A percentile compares a stretch with the other conserved stretches of the same genome.
Evolutionary conservation across 1,140 invertebrate species (phyloP).

Genomic region (Trypoxylus dichotomus): DNA sequence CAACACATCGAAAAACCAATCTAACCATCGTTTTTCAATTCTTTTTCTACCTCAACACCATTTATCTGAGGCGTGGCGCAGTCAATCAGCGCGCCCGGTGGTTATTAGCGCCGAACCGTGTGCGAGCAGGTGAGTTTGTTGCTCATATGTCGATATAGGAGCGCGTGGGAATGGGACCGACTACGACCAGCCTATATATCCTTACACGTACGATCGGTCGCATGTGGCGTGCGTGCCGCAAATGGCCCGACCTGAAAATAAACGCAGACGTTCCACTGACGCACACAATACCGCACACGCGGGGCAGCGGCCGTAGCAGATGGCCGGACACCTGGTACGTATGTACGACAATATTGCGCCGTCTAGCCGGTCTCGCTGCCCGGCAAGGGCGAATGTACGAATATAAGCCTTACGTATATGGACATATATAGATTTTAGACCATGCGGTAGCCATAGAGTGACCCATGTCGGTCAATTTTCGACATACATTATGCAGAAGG

Average conservation of each 20-base stretch:
- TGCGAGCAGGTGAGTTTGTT: too few species aligned
- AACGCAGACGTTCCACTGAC: slow-evolving; percentile 11
- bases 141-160: too few species aligned
- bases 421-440: background rate
- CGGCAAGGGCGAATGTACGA: background rate
- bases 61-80: too few species aligned
- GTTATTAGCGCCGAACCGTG: too few species aligned
- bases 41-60: too few species aligned
- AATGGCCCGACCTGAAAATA: slow-evolving; percentile 1
- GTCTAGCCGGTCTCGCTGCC: background rate
- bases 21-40: too few species aligned
- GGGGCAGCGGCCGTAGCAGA: background rate
- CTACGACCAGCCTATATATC: too few species aligned
- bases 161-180: too few species aligned
- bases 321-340: slow-evolving; percentile 14
- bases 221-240: slow-evolving; percentile 21
- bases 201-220: too few species aligned
- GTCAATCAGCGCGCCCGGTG: too few species aligned
- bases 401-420: background rate
- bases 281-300: slow-evolving; percentile 6
- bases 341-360: slow-evolving; percentile 1
- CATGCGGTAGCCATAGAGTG: background rate
- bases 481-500: background rate
- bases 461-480: background rate
- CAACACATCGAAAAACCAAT: too few species aligned